Conservation (phyloP, 2,113 vertebrate species). For the Pituophis catenifer region DNA sequence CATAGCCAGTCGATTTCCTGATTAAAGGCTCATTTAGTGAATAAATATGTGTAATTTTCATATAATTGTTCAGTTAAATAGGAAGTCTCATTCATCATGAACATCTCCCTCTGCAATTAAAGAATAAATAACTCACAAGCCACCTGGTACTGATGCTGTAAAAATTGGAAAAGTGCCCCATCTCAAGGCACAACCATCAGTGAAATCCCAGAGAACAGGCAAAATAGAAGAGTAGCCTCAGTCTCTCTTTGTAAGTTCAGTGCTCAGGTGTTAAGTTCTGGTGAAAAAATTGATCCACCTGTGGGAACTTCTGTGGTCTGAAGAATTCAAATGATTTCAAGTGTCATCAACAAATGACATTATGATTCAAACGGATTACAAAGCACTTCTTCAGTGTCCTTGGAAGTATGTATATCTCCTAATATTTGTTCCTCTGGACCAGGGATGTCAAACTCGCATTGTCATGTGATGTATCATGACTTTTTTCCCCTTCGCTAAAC, state of each 20-base stretch:
- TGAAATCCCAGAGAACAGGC: not conserved
- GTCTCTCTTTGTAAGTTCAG: not conserved
- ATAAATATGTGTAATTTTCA: conserved; percentile 11
- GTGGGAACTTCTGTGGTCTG: not conserved
- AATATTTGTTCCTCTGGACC: not conserved
- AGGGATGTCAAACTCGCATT: not conserved
- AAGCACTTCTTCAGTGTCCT: not conserved
- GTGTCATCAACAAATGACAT: not conserved
- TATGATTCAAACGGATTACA: not conserved
- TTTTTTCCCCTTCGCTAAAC: too few relatives aligned
- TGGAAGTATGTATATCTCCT: not conserved
- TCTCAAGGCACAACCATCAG: not conserved
- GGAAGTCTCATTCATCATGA: not conserved
- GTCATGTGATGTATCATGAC: too few relatives aligned
- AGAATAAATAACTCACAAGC: conserved; percentile 1
- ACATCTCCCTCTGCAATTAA: conserved; percentile 1
- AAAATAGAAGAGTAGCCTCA: not conserved
- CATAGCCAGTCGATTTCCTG: not conserved
- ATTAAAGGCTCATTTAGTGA: not conserved
- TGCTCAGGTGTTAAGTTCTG: not conserved
- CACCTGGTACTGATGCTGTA: not conserved
- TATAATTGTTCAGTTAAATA: not conserved
- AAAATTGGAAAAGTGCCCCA: not conserved
- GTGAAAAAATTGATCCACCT: not conserved
- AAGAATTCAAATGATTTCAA: not conserved